These are phyloP conservation scores for Synergus gifuensis DNA, from an alignment of 2,888 invertebrate species.

Conservation along the genomic window DNA sequence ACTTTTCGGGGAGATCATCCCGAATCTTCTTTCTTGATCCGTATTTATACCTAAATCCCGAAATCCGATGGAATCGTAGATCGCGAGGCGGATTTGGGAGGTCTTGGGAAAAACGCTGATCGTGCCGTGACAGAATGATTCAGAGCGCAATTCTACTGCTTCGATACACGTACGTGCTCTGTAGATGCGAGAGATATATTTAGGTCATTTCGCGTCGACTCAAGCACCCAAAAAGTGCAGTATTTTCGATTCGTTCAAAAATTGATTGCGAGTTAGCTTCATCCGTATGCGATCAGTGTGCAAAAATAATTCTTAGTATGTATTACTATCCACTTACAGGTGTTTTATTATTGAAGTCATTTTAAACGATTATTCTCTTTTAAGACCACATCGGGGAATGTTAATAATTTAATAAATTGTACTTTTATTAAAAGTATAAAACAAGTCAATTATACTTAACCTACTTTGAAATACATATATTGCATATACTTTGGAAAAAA, in stretches of 20 bases:
- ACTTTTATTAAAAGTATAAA: too few species aligned
- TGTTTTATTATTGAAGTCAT: background rate
- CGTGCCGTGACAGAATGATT: background rate
- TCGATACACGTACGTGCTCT: slow-evolving; percentile 4
- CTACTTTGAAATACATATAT: too few species aligned
- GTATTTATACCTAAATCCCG: background rate
- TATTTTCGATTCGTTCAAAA: background rate
- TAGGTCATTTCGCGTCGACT: background rate
- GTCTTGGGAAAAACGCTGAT: slow-evolving; percentile 3
- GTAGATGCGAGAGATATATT: background rate
- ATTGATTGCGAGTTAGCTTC: background rate
- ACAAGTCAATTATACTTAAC: too few species aligned
- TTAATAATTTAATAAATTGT: background rate
- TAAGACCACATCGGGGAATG: background rate
- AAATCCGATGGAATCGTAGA: background rate
- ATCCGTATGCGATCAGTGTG: background rate
- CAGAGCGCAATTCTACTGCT: background rate
- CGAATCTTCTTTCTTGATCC: background rate
- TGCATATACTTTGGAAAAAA: too few species aligned
- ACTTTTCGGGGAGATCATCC: background rate
- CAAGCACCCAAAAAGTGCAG: slow-evolving; percentile 5
- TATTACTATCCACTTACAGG: background rate
- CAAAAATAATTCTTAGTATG: background rate
- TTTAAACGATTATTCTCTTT: background rate
- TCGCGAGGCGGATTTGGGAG: background rate